Percentiles rank a stretch among this genome's conserved stretches.
phyloP scores from a whole-genome alignment of 2,888 invertebrate species.

The Melanargia galathea region DNA sequence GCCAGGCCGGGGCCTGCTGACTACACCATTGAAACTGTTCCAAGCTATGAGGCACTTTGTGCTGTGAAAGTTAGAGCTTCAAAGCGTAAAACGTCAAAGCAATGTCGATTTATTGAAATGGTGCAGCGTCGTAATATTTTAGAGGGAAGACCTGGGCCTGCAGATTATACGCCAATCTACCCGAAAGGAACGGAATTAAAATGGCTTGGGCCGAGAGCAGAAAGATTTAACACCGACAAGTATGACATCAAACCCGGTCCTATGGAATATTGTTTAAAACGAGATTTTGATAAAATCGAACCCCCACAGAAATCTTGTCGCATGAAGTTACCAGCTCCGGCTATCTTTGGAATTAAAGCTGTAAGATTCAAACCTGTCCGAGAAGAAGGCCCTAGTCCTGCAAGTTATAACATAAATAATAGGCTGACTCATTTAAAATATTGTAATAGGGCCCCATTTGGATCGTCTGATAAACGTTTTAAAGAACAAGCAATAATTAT shows the following conservation, averaged over 20 bases:
- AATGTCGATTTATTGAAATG: slow-evolving; percentile 65
- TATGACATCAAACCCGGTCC: slow-evolving; percentile 58
- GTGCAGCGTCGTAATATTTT: slow-evolving; percentile 57
- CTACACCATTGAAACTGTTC: slow-evolving; percentile 51
- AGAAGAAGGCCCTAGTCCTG: slow-evolving; percentile 63
- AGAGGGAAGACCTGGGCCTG: slow-evolving; percentile 63
- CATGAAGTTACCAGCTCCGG: slow-evolving; percentile 53
- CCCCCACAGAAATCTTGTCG: slow-evolving; percentile 48
- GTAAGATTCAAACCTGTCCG: slow-evolving; percentile 54
- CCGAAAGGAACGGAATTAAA: slow-evolving; percentile 52
- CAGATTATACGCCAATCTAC: slow-evolving; percentile 54
- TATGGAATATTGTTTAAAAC: slow-evolving; percentile 55
- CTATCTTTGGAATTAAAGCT: slow-evolving; percentile 62
- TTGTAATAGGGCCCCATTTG: slow-evolving; percentile 59
- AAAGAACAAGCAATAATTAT: slow-evolving; percentile 42
- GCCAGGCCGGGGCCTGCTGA: slow-evolving; percentile 63
- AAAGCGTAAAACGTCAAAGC: slow-evolving; percentile 60
- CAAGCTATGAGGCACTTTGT: slow-evolving; percentile 50
- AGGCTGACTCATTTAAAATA: slow-evolving; percentile 48
- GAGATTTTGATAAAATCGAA: slow-evolving; percentile 59
- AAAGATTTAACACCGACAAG: slow-evolving; percentile 50
- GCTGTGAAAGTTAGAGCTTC: slow-evolving; percentile 57
- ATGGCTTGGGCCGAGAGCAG: slow-evolving; percentile 55
- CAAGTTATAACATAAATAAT: slow-evolving; percentile 50
- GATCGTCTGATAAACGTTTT: slow-evolving; percentile 58